Evolutionary conservation across 2,113 vertebrate genomes (phyloP), one percentile per base, ranked within the genome.

Genomic region (Chloropsis hardwickii): DNA sequence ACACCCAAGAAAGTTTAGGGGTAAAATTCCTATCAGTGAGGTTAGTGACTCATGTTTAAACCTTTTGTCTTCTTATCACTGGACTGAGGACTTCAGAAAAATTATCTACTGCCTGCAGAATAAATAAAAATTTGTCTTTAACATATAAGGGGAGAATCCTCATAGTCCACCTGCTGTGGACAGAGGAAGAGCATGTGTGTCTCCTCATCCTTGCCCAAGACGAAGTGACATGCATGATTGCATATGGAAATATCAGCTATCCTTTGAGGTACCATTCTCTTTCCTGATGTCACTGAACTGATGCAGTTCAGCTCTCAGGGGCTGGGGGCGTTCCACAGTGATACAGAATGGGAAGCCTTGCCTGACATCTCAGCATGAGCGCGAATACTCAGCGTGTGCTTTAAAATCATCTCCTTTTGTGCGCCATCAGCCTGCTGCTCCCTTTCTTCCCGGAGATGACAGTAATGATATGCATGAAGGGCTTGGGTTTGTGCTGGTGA

Each of bases 381-480:
- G 20, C 1, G 0, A 51, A 25, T 0, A 14, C 58, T n/a, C 48
- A 19, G 74, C 6, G 3, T 4, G 58, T 0, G 1, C 44, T 80
- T 67, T 28, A 23, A 44, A 81, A 88, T 7, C 1, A 0, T 6
- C 9, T 70, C 44, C 44, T 61, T 77, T 72, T 25, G 62, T 69
- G 56, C 2, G 0, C 29, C 58, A 9, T 33, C 72, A 27, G 81
- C 86, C 78, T 54, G 76, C 73, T 84, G 81, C 84, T 91, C 25
- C 73, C 45, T 64, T 85, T 79, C 65, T 53, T 80, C 71, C 27
- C 5, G 2, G 54, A 37, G 29, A 14, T 33, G 64, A 31, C 81
- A 65, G 70, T 33, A 69, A 45, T 44, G 17, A 66, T 14, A 54
- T 14, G 60, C 91, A 18, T 4, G 35, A 31, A 73, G 50, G 40